phyloP scores from a whole-genome alignment of 2,113 vertebrate species.

The Otus sunia region DNA sequence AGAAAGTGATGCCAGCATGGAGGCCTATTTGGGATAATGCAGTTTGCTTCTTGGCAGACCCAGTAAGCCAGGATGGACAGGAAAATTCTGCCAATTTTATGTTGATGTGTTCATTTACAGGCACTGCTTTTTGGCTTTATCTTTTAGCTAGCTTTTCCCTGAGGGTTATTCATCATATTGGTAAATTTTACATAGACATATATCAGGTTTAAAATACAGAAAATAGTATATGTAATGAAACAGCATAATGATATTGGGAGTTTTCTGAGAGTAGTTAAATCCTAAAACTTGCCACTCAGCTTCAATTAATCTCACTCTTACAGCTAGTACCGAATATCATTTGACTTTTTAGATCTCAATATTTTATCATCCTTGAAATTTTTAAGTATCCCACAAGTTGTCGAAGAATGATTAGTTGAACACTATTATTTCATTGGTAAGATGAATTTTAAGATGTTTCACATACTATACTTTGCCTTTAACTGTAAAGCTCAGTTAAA shows the following conservation, averaged over 20 bases:
- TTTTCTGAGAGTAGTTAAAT: background rate
- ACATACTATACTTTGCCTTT: background rate
- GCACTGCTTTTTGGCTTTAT: background rate
- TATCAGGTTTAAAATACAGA: background rate
- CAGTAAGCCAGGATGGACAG: accelerated
- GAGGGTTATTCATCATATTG: background rate
- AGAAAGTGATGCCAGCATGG: background rate
- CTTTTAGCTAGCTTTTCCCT: background rate
- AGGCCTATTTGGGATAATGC: background rate
- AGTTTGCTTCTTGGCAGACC: background rate
- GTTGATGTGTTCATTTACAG: background rate
- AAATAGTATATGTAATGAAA: background rate
- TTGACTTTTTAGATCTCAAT: background rate
- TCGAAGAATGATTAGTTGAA: background rate
- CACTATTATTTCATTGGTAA: background rate
- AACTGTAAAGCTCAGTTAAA: background rate
- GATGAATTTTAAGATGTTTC: background rate
- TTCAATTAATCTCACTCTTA: background rate
- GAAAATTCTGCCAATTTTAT: background rate
- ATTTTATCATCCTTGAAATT: background rate
- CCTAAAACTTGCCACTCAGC: background rate
- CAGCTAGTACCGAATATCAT: background rate
- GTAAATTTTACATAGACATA: background rate
- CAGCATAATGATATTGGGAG: background rate
- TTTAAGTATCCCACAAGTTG: background rate